Evolutionary conservation across 2,797 vertebrate species (phyloP).

Genomic region (Gymnodraco acuticeps): DNA sequence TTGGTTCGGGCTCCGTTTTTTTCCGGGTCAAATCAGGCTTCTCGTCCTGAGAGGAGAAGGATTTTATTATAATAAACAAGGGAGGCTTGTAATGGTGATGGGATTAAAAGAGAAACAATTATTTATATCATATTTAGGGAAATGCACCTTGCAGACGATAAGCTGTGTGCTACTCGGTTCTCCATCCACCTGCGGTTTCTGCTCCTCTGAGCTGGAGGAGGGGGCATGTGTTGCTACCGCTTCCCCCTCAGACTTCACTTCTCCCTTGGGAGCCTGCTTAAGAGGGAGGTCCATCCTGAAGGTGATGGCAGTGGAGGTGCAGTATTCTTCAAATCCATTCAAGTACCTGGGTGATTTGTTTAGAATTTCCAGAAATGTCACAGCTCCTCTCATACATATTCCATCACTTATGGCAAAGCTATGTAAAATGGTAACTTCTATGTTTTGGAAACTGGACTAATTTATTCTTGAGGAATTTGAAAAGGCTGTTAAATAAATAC

Average conservation of each 20-base stretch:
- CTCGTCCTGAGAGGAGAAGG: constrained; percentile 76
- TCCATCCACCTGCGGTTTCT: constrained; percentile 60
- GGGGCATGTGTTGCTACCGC: constrained; percentile 27
- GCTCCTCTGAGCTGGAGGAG: constrained; percentile 66
- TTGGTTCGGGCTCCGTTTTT: constrained; percentile 60
- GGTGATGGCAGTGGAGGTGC: constrained; percentile 84
- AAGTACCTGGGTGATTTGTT: constrained; percentile 79
- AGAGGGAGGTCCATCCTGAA: constrained; percentile 88
- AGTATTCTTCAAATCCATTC: constrained; percentile 88
- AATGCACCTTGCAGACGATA: constrained; percentile 76
- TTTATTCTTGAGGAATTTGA: not conserved
- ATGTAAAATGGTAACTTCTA: not conserved
- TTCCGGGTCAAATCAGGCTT: constrained; percentile 60
- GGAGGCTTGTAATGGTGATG: not conserved
- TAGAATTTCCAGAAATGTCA: constrained; percentile 11
- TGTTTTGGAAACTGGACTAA: too few relatives aligned
- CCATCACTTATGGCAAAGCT: not conserved
- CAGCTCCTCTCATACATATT: not conserved
- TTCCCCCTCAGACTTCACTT: constrained; percentile 71
- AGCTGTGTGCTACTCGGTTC: constrained; percentile 52
- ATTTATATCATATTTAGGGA: not conserved
- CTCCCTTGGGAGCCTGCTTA: constrained; percentile 76
- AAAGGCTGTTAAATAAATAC: not conserved
- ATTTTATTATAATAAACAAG: constrained; percentile 16
- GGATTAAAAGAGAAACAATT: not conserved